Percentiles rank a stretch among this genome's conserved stretches.
Conservation (phyloP, 2,888 invertebrate genomes). For the Tetheella fluctuosa region DNA sequence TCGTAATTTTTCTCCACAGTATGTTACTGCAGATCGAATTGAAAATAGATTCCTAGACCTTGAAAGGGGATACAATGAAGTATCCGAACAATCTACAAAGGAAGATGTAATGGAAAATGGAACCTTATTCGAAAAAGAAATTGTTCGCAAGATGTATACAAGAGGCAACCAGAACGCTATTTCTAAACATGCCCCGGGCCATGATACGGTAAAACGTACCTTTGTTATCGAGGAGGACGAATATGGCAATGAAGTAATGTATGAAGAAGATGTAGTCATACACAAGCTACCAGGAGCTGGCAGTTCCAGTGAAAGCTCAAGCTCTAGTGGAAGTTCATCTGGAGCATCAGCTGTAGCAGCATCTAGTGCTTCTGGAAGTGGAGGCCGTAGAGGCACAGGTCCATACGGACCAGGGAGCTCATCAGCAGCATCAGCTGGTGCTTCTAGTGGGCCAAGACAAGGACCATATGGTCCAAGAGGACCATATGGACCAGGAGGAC, state of each 20-base stretch:
- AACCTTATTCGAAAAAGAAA: constrained; percentile 39
- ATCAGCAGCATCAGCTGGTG: too few relatives aligned
- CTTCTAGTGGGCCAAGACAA: constrained; percentile 6
- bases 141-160: constrained; percentile 39
- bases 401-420: constrained; percentile 6
- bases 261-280: constrained; percentile 61
- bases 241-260: constrained; percentile 49
- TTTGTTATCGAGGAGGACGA: constrained; percentile 49
- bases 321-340: constrained; percentile 1
- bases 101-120: constrained; percentile 41
- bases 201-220: constrained; percentile 44
- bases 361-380: constrained; percentile 17
- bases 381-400: constrained; percentile 12
- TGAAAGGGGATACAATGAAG: constrained; percentile 36
- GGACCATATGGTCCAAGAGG: not conserved
- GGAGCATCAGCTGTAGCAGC: constrained; percentile 19
- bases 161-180: constrained; percentile 18
- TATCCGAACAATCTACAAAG: constrained; percentile 40
- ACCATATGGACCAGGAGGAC: constrained; percentile 13
- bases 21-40: constrained; percentile 48
- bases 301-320: constrained; percentile 5
- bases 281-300: constrained; percentile 34
- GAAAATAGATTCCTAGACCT: constrained; percentile 28
- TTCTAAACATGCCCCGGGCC: constrained; percentile 27
- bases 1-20: constrained; percentile 39